phyloP scores from a whole-genome alignment of 2,113 vertebrate species.

The Oryzias javanicus region DNA sequence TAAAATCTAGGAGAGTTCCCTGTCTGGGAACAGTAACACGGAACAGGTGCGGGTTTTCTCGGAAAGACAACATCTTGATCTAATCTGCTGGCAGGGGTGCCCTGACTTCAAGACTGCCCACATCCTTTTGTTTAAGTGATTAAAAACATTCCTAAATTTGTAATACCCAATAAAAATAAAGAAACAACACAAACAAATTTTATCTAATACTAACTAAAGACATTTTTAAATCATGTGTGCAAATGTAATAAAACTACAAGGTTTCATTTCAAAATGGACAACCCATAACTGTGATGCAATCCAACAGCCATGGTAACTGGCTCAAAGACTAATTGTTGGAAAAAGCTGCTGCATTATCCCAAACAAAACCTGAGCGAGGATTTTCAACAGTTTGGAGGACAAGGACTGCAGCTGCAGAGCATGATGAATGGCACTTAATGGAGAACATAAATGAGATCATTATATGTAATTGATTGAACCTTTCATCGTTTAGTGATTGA shows the following conservation, averaged over 20 bases:
- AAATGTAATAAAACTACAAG: slow-evolving; percentile 25
- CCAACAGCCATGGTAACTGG: slow-evolving; percentile 23
- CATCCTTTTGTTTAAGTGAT: slow-evolving; percentile 35
- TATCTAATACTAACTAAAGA: slow-evolving; percentile 11
- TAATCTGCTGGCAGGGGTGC: slow-evolving; percentile 40
- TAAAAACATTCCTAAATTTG: slow-evolving; percentile 31
- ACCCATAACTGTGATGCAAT: slow-evolving; percentile 39
- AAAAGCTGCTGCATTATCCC: slow-evolving; percentile 17
- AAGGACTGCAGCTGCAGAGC: slow-evolving; percentile 46
- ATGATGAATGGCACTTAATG: slow-evolving; percentile 67
- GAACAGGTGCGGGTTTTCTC: slow-evolving; percentile 61
- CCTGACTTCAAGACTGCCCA: slow-evolving; percentile 24
- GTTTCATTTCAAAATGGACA: slow-evolving; percentile 34
- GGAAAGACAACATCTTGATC: slow-evolving; percentile 66
- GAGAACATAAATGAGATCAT: slow-evolving; percentile 67
- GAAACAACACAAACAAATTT: slow-evolving; percentile 40
- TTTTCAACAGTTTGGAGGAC: slow-evolving; percentile 55
- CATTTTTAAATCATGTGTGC: slow-evolving; percentile 20
- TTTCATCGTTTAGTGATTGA: slow-evolving; percentile 65
- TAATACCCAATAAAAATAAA: too few relatives aligned
- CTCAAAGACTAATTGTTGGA: slow-evolving; percentile 43
- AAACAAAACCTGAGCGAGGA: slow-evolving; percentile 44
- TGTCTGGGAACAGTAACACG: slow-evolving; percentile 50
- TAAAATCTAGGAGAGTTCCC: slow-evolving; percentile 54
- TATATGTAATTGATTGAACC: slow-evolving; percentile 66